These are phyloP conservation scores for Enteromius fasciolatus DNA, from an alignment of 2,797 vertebrate genomes.

Conservation along the genomic window DNA sequence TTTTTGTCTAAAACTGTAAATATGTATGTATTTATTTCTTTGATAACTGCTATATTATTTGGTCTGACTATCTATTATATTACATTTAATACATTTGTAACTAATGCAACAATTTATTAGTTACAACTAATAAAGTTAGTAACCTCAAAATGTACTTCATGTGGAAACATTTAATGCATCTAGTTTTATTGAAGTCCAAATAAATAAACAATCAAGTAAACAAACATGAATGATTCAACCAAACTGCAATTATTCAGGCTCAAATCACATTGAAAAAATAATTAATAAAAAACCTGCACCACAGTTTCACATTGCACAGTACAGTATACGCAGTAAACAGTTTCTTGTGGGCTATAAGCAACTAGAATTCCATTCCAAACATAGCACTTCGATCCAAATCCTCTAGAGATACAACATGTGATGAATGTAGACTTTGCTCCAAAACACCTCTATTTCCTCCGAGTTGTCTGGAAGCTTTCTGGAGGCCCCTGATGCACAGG, in stretches of 20 bases:
- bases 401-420: conserved; percentile 2
- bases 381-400: neutral
- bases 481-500: conserved; percentile 7
- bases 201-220: neutral
- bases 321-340: neutral
- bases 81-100: too few relatives aligned
- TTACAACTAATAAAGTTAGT: neutral
- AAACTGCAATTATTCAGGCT: neutral
- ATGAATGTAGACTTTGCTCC: conserved; percentile 5
- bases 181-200: neutral
- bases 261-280: neutral
- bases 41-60: too few relatives aligned
- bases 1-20: neutral
- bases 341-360: neutral
- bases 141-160: neutral
- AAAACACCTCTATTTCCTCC: neutral
- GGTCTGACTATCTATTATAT: too few relatives aligned
- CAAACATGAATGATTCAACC: neutral
- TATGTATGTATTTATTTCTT: neutral
- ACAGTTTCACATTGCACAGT: neutral
- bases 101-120: neutral
- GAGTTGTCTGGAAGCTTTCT: conserved; percentile 6
- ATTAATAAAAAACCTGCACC: neutral
- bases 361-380: neutral
- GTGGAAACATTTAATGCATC: neutral